Conservation (phyloP, 1,140 invertebrate genomes). For the Cecropterus lyciades region DNA sequence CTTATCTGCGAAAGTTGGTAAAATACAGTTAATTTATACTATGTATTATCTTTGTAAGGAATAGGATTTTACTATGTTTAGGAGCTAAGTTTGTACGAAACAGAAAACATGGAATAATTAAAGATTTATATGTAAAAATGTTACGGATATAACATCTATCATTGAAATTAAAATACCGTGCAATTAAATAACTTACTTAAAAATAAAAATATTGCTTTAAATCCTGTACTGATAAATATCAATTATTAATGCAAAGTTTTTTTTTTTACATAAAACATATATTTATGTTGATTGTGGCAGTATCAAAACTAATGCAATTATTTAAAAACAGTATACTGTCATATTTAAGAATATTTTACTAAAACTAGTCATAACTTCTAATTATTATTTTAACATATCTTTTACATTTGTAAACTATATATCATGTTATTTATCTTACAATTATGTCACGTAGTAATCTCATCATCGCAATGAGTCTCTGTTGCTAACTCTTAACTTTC, state of each 20-base stretch:
- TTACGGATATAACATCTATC: too few species aligned
- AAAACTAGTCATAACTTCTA: conserved; percentile 22
- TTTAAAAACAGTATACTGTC: neutral
- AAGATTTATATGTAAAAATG: neutral
- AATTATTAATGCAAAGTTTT: too few species aligned
- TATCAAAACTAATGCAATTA: too few species aligned
- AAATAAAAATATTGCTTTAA: too few species aligned
- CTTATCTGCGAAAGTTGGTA: neutral
- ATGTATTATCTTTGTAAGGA: conserved; percentile 1
- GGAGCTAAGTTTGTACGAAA: neutral
- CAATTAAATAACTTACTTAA: too few species aligned
- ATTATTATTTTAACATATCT: conserved; percentile 10
- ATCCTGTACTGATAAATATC: too few species aligned
- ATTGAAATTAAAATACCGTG: too few species aligned
- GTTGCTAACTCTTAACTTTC: neutral
- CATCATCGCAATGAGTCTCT: neutral
- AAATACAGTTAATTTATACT: neutral
- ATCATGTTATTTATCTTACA: conserved; percentile 10
- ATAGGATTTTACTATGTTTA: neutral
- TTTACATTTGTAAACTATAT: neutral
- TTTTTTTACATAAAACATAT: too few species aligned
- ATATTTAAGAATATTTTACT: conserved; percentile 8
- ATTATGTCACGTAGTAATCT: conserved; percentile 32
- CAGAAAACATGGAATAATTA: neutral
- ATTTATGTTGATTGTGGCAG: too few species aligned